phyloP scores from a whole-genome alignment of 2,888 invertebrate species.

The Meiosimyza platycephala region DNA sequence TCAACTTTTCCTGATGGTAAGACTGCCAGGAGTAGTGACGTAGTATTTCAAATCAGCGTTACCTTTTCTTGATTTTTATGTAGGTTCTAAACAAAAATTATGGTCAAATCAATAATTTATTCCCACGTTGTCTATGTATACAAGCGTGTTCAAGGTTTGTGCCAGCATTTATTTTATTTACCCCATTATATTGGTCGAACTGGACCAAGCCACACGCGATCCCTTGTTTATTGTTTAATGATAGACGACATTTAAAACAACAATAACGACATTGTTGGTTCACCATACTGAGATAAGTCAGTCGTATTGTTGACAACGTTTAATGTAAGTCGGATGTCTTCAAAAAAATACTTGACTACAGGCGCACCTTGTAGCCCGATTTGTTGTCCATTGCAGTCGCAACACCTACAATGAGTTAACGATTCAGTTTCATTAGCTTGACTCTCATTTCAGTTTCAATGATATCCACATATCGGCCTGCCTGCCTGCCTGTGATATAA shows the following conservation, averaged over 20 bases:
- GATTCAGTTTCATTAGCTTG: constrained; percentile 22
- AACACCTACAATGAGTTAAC: constrained; percentile 30
- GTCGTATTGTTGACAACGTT: constrained; percentile 40
- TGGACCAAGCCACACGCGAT: constrained; percentile 31
- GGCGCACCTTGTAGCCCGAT: constrained; percentile 34
- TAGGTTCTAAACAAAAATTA: constrained; percentile 30
- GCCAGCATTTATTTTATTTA: neutral
- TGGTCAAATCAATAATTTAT: constrained; percentile 30
- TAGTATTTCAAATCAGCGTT: neutral
- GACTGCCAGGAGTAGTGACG: too few relatives aligned
- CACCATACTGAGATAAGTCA: constrained; percentile 40
- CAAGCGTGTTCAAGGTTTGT: neutral
- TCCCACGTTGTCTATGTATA: constrained; percentile 22
- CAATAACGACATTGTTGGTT: constrained; percentile 58
- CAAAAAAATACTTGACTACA: neutral
- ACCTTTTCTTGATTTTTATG: constrained; percentile 1
- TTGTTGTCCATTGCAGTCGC: constrained; percentile 14
- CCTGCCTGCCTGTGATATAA: neutral
- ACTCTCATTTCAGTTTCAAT: constrained; percentile 1
- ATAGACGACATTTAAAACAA: constrained; percentile 57
- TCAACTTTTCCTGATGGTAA: too few relatives aligned
- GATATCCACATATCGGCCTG: neutral
- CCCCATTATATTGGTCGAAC: neutral
- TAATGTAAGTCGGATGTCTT: constrained; percentile 27
- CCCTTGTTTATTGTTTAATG: constrained; percentile 13